Percentiles rank a stretch among this genome's conserved stretches.
Evolutionary conservation across 2,888 invertebrate species (phyloP).

Genomic region (Cephus spinipes): DNA sequence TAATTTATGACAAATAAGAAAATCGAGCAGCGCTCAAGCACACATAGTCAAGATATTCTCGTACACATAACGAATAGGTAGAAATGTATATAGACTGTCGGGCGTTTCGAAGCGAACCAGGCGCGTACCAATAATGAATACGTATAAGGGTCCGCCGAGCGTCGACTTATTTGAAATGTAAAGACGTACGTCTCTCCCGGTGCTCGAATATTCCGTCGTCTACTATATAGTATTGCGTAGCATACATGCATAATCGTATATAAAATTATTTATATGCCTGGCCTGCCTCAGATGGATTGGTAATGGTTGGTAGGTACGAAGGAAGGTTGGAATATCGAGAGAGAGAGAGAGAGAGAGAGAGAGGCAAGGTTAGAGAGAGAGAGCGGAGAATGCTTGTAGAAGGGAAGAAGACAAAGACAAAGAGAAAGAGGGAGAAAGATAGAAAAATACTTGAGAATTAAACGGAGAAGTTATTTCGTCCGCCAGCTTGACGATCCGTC

Average conservation of each 20-base stretch:
- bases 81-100: slow-evolving; percentile 20
- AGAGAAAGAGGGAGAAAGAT: slow-evolving; percentile 18
- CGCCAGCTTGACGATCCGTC: slow-evolving; percentile 46
- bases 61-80: no score
- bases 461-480: slow-evolving; percentile 44
- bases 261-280: slow-evolving; percentile 53
- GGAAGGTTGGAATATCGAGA: background rate
- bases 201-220: slow-evolving; percentile 41
- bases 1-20: slow-evolving; percentile 61
- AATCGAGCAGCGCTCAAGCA: slow-evolving; percentile 41
- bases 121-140: slow-evolving; percentile 60
- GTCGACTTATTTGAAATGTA: slow-evolving; percentile 64
- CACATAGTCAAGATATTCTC: no score
- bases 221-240: slow-evolving; percentile 41
- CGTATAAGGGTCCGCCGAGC: slow-evolving; percentile 53
- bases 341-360: slow-evolving; percentile 6
- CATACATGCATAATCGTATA: slow-evolving; percentile 55
- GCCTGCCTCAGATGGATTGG: background rate
- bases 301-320: background rate
- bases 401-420: slow-evolving; percentile 2
- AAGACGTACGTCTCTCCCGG: slow-evolving; percentile 43
- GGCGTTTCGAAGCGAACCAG: slow-evolving; percentile 50
- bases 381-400: background rate
- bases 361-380: slow-evolving; percentile 11
- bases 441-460: slow-evolving; percentile 19